Conservation (phyloP, 2,113 vertebrate genomes). For the Aplodontia rufa region DNA sequence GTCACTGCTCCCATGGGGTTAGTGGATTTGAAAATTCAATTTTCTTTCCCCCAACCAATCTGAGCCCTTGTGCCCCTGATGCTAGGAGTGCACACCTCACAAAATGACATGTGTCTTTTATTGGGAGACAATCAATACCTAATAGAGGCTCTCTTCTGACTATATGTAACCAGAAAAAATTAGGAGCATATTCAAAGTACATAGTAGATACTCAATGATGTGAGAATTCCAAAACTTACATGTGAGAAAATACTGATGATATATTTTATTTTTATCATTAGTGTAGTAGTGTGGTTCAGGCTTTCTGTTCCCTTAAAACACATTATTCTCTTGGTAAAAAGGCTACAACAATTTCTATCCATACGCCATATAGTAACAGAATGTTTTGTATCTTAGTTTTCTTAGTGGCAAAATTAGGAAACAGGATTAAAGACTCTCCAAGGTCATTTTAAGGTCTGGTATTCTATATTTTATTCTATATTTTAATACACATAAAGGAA, state of each 20-base stretch:
- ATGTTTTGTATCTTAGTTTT: not conserved
- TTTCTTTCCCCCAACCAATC: conserved; percentile 10
- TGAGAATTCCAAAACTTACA: not conserved
- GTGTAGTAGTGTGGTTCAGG: not conserved
- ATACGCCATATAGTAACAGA: not conserved
- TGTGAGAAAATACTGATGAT: not conserved
- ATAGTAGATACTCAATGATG: not conserved
- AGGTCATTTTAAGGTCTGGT: not conserved
- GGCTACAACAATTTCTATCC: not conserved
- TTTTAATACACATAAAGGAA: not conserved
- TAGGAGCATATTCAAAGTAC: not conserved
- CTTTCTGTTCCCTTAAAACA: not conserved
- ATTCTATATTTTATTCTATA: not conserved
- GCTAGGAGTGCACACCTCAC: not conserved
- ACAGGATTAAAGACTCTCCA: not conserved
- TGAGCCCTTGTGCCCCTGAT: not conserved
- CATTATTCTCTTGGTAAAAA: not conserved
- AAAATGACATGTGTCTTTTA: not conserved
- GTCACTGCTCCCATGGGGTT: not conserved
- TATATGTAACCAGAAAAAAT: not conserved
- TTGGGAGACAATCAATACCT: not conserved
- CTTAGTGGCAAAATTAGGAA: not conserved
- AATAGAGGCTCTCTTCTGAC: not conserved
- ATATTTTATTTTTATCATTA: not conserved
- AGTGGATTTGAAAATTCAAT: conserved; percentile 51